These are phyloP conservation scores for Oedothorax gibbosus DNA, from an alignment of 1,140 invertebrate species.

Conservation along the genomic window DNA sequence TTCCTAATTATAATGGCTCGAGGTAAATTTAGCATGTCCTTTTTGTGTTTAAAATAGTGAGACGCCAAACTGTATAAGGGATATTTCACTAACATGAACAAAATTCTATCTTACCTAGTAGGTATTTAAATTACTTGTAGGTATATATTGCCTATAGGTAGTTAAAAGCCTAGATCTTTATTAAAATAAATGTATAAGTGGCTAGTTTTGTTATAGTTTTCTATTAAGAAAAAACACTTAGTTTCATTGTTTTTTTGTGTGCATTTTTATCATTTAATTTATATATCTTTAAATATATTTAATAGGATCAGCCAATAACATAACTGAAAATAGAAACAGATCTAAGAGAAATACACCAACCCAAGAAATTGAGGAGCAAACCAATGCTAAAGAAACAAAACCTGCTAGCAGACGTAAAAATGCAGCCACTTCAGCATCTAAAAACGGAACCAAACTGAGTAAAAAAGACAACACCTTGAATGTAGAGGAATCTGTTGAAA, in stretches of 20 bases:
- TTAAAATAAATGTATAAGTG: no score
- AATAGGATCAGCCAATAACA: conserved; percentile 14
- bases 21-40: no score
- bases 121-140: no score
- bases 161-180: no score
- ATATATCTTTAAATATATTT: background rate
- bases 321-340: background rate
- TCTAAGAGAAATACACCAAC: background rate
- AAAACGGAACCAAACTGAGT: background rate
- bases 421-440: background rate
- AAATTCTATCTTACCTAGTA: no score
- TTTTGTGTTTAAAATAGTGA: no score
- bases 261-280: background rate
- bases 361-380: conserved; percentile 1
- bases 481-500: conserved; percentile 1
- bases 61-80: no score
- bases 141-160: no score
- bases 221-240: background rate
- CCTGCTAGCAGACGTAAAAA: background rate
- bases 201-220: no score
- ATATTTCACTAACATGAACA: no score
- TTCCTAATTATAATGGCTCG: no score
- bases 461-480: conserved; percentile 1
- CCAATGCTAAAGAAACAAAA: background rate
- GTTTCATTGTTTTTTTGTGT: background rate